Evolutionary conservation across 2,888 invertebrate genomes (phyloP).

Genomic region (Scotopteryx bipunctaria): DNA sequence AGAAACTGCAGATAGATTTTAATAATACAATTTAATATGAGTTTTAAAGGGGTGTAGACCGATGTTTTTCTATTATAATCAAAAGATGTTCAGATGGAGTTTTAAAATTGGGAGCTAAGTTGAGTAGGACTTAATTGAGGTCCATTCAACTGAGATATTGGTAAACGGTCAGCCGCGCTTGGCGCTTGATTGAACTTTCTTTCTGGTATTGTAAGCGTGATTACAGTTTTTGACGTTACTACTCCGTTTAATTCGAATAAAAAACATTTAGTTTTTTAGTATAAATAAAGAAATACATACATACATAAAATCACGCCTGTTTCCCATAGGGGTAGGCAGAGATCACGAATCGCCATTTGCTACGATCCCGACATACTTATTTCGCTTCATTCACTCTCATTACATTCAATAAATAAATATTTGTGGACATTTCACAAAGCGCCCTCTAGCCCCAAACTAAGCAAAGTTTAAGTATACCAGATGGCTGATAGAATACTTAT

Average conservation of each 20-base stretch:
- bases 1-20: slow-evolving; percentile 45
- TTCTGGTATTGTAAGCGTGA: slow-evolving; percentile 50
- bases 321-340: too few species aligned
- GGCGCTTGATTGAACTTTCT: slow-evolving; percentile 53
- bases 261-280: slow-evolving; percentile 22
- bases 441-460: too few species aligned
- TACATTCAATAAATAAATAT: too few species aligned
- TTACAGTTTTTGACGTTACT: slow-evolving; percentile 45
- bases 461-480: too few species aligned
- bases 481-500: too few species aligned
- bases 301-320: too few species aligned
- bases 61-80: slow-evolving; percentile 57
- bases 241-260: slow-evolving; percentile 32
- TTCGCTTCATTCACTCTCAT: too few species aligned
- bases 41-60: slow-evolving; percentile 60
- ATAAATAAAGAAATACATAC: too few species aligned
- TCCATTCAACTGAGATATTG: slow-evolving; percentile 70
- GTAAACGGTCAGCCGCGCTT: slow-evolving; percentile 57
- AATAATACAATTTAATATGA: slow-evolving; percentile 53
- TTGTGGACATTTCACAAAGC: too few species aligned
- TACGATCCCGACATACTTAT: too few species aligned
- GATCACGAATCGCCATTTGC: too few species aligned
- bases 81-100: slow-evolving; percentile 53
- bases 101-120: slow-evolving; percentile 57
- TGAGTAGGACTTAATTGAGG: slow-evolving; percentile 66